phyloP scores from a whole-genome alignment of 1,140 invertebrate genomes.

The Drosophila obscura region DNA sequence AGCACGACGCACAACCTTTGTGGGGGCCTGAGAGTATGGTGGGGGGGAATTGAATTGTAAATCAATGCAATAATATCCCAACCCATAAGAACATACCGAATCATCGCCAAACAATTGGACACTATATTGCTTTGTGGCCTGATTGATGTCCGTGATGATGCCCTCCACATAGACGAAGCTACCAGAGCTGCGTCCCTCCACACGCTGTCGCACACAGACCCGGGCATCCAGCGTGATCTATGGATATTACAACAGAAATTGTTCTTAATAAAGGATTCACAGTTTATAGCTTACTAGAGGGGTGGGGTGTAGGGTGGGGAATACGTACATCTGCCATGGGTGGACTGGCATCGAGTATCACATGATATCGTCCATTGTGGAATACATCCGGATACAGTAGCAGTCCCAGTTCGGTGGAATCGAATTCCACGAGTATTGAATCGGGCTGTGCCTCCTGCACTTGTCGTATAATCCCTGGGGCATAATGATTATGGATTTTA shows the following conservation, averaged over 20 bases:
- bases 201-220: conserved; percentile 84
- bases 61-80: background rate
- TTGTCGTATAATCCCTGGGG: conserved; percentile 90
- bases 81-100: conserved; percentile 23
- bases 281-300: too few species aligned
- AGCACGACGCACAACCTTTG: conserved; percentile 87
- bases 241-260: background rate
- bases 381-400: conserved; percentile 89
- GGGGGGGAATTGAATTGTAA: background rate
- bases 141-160: conserved; percentile 89
- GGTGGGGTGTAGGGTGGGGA: background rate
- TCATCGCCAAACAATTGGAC: conserved; percentile 87
- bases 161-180: conserved; percentile 92
- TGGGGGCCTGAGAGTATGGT: conserved; percentile 85
- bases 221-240: conserved; percentile 85
- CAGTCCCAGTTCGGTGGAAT: conserved; percentile 86
- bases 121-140: conserved; percentile 89
- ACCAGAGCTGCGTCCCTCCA: conserved; percentile 76
- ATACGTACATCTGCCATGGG: conserved; percentile 86
- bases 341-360: conserved; percentile 97
- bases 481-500: conserved; percentile 91
- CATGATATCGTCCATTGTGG: conserved; percentile 91
- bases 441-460: conserved; percentile 79
- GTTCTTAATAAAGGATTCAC: background rate
- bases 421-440: conserved; percentile 90